Evolutionary conservation across 2,888 invertebrate species (phyloP).

Genomic region (Stenodera caucasica): DNA sequence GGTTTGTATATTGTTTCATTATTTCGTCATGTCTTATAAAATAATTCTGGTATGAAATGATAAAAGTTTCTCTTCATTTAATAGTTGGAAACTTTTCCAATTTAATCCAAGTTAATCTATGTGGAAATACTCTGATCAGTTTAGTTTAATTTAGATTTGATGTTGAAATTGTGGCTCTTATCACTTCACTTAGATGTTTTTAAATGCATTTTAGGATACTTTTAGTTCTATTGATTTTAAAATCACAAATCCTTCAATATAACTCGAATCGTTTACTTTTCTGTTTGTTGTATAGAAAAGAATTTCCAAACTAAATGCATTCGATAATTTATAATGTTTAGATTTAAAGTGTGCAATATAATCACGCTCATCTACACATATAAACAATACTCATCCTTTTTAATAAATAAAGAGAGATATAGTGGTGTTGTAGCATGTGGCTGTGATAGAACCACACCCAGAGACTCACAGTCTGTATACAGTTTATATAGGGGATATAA

Average conservation of each 20-base stretch:
- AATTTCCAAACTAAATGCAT: too few species aligned
- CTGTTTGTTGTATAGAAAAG: too few species aligned
- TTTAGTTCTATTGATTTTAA: not conserved
- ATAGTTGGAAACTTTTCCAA: too few species aligned
- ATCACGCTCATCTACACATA: constrained; percentile 33
- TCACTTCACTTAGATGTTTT: too few species aligned
- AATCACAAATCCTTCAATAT: not conserved
- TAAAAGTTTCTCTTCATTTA: too few species aligned
- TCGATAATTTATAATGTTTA: constrained; percentile 40
- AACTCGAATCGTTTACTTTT: not conserved
- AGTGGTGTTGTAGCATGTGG: constrained; percentile 50
- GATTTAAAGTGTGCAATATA: constrained; percentile 40
- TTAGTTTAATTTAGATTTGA: too few species aligned
- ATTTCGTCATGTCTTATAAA: too few species aligned
- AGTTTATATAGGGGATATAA: constrained; percentile 56
- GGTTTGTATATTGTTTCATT: too few species aligned
- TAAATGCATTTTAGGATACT: not conserved
- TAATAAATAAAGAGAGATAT: constrained; percentile 16
- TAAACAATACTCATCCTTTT: constrained; percentile 33
- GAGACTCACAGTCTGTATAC: constrained; percentile 59
- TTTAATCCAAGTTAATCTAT: too few species aligned
- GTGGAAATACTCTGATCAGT: too few species aligned
- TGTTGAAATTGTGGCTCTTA: too few species aligned
- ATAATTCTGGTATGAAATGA: too few species aligned
- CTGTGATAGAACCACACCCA: constrained; percentile 62